These are phyloP conservation scores for Holothuria glaberrima DNA, from an alignment of 35 echinoderm and acorn worm genomes.

Conservation along the genomic window DNA sequence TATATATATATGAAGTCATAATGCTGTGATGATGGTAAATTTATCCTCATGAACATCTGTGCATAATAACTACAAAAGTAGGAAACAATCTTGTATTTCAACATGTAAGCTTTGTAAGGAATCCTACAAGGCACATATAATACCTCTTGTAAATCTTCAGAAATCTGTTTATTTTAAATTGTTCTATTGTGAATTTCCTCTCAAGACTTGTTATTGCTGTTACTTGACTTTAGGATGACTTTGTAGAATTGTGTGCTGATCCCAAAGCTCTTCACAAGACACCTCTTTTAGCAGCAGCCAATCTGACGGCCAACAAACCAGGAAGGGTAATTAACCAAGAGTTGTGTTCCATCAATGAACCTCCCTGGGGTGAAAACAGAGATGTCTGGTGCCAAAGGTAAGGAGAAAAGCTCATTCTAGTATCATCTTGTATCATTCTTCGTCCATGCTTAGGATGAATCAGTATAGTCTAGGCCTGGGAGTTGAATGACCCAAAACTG, in stretches of 20 bases:
- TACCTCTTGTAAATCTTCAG: background rate
- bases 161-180: no score
- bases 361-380: conserved; percentile 88
- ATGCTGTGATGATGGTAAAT: no score
- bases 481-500: background rate
- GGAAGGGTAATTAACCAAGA: conserved; percentile 78
- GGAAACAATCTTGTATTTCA: no score
- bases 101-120: no score
- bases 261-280: conserved; percentile 66
- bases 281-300: conserved; percentile 72
- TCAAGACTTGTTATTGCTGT: background rate
- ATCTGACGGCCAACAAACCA: conserved; percentile 62
- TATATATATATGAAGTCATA: no score
- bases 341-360: conserved; percentile 54
- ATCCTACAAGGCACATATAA: no score
- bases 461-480: no score
- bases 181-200: background rate
- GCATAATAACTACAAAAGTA: no score
- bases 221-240: conserved; percentile 72
- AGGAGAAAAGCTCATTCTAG: background rate
- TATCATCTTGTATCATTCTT: background rate
- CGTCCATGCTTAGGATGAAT: background rate
- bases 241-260: conserved; percentile 78
- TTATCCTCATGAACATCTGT: no score
- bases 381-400: conserved; percentile 95